Percentiles rank a stretch among this genome's conserved stretches.
Evolutionary conservation across 1,140 invertebrate genomes (phyloP).

Genomic region (Ceratoteleas bidentatus): DNA sequence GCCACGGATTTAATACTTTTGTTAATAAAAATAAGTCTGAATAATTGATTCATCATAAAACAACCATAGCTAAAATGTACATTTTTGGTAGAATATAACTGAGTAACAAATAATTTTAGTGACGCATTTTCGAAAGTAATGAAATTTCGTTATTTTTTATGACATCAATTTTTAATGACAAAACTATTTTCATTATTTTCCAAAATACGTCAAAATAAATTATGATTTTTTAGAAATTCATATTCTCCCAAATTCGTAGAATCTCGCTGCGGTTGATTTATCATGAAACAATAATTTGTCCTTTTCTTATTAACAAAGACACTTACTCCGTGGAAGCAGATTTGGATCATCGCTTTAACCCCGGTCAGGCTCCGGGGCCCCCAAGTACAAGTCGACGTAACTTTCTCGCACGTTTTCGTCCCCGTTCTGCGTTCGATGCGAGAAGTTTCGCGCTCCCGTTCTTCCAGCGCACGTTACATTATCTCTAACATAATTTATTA

Average conservation of each 20-base stretch:
- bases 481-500: conserved; percentile 44
- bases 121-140: too few species aligned
- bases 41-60: too few species aligned
- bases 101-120: too few species aligned
- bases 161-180: too few species aligned
- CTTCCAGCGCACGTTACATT: conserved; percentile 60
- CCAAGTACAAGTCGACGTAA: conserved; percentile 40
- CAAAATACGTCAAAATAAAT: not conserved
- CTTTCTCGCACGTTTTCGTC: conserved; percentile 30
- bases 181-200: too few species aligned
- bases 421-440: conserved; percentile 19
- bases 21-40: too few species aligned
- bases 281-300: not conserved
- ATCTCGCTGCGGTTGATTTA: not conserved
- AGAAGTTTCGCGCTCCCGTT: conserved; percentile 46
- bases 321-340: not conserved
- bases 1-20: too few species aligned
- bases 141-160: too few species aligned
- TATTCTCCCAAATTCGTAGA: too few species aligned
- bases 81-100: too few species aligned
- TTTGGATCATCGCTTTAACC: conserved; percentile 12
- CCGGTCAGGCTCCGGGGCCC: conserved; percentile 20
- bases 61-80: too few species aligned
- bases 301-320: not conserved
- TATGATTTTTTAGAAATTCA: not conserved